These are phyloP conservation scores for Synergus itoensis DNA, from an alignment of 2,888 invertebrate species.

Conservation along the genomic window DNA sequence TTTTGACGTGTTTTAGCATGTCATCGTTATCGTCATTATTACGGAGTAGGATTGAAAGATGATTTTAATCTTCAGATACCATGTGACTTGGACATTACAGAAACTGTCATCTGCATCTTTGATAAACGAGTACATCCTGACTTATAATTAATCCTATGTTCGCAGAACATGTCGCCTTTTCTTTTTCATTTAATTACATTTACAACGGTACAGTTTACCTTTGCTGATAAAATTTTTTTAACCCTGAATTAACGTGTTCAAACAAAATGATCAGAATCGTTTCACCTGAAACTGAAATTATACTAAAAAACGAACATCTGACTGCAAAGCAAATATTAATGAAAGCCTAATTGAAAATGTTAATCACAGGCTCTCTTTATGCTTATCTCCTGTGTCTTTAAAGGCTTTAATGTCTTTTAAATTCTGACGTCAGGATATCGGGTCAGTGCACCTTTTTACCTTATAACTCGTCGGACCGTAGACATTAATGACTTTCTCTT, in stretches of 20 bases:
- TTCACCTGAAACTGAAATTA: background rate
- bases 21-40: background rate
- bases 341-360: no score
- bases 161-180: background rate
- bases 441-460: constrained; percentile 31
- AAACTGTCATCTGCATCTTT: constrained; percentile 4
- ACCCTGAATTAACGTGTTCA: background rate
- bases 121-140: constrained; percentile 24
- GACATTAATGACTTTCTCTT: constrained; percentile 30
- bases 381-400: background rate
- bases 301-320: background rate
- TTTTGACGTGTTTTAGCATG: background rate
- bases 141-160: constrained; percentile 20
- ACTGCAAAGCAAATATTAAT: background rate
- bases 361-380: no score
- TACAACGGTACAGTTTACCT: background rate
- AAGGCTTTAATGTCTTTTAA: background rate
- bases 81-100: background rate
- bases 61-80: background rate
- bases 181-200: constrained; percentile 4
- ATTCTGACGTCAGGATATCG: background rate
- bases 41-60: background rate
- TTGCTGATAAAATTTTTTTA: background rate
- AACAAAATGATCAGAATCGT: background rate
- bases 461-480: constrained; percentile 5